Evolutionary conservation across 2,888 invertebrate species (phyloP), one percentile per base, ranked within the genome.

Genomic region (Molorchus minor): DNA sequence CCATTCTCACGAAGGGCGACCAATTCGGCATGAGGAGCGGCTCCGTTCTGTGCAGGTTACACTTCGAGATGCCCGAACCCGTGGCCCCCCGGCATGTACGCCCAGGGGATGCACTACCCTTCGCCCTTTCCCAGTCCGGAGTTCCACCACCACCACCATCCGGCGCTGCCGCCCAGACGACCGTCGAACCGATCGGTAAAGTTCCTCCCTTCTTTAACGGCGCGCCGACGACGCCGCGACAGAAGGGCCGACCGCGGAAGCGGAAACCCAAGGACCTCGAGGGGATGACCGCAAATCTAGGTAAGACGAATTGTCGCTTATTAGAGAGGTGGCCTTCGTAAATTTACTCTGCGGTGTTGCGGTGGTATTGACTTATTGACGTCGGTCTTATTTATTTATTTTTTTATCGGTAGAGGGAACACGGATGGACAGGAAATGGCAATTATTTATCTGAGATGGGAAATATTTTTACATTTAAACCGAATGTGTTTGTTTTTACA

Each of bases 21-120:
- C 94, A 94, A 74, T 98, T 96, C 83, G 96, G 96, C 68, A 92
- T 96, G 84, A 86, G 93, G 70, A 93, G 94, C 71, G 90, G 92
- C 56, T 88, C 92, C 68, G 91, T 96, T 45, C 91, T 94, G 78
- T 96, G 96, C 84, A 89, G 93, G 83, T 78, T 85, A 59, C 89
- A 89, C 77, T 88, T 87, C 78, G 87, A 88, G 75, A 82, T 86
- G 80, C 82, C 80, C 30, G 60, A 75, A 19, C 58, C 71, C 70
- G 45, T 65, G 80, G 58, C 70, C 69, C 29, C 77, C 79, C 57
- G 79, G 86, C 78, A 81, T 87, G 83, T 80, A 87, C 79, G 54
- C 54, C 67, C 79, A 77, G 80, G 41, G 29, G 19, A 40, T 41
- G 41, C 80, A 61, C 56, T 83, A 86, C 33, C 85, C 86, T 51